These are phyloP conservation scores for Drosophila ustulata DNA, from an alignment of 2,888 invertebrate species.

Conservation along the genomic window DNA sequence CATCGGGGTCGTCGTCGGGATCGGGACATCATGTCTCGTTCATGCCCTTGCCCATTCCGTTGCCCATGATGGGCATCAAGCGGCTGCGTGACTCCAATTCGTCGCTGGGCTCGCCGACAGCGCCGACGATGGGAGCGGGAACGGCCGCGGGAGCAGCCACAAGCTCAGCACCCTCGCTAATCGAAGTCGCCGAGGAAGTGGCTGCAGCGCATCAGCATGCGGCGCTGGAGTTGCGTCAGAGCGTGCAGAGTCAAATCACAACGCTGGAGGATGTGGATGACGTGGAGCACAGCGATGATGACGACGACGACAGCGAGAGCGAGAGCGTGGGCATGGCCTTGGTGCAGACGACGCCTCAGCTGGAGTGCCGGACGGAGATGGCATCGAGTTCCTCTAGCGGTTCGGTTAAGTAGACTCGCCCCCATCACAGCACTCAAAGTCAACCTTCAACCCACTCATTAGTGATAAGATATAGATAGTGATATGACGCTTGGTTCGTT, in stretches of 20 bases:
- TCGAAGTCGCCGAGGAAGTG: conserved; percentile 41
- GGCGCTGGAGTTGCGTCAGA: conserved; percentile 71
- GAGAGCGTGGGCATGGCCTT: conserved; percentile 62
- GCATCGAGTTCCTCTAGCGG: conserved; percentile 69
- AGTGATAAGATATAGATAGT: conserved; percentile 39
- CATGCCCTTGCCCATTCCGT: conserved; percentile 60
- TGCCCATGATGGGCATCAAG: conserved; percentile 55
- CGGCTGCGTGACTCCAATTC: conserved; percentile 58
- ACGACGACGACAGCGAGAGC: conserved; percentile 49
- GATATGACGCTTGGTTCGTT: conserved; percentile 23
- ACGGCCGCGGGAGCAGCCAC: conserved; percentile 28
- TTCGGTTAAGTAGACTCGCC: conserved; percentile 68
- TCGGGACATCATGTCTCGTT: conserved; percentile 80
- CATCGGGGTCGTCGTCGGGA: conserved; percentile 54
- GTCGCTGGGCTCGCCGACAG: conserved; percentile 56
- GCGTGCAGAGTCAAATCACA: conserved; percentile 77
- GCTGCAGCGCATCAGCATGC: conserved; percentile 49
- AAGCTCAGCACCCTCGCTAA: conserved; percentile 70
- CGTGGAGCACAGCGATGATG: conserved; percentile 42
- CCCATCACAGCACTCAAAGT: conserved; percentile 11
- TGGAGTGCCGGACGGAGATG: conserved; percentile 56
- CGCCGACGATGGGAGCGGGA: conserved; percentile 8
- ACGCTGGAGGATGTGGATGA: conserved; percentile 78
- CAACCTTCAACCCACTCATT: conserved; percentile 1
- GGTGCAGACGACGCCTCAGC: conserved; percentile 63